Base-by-base conservation (phyloP, 2,797 vertebrate species). In the Liasis olivaceus region DNA sequence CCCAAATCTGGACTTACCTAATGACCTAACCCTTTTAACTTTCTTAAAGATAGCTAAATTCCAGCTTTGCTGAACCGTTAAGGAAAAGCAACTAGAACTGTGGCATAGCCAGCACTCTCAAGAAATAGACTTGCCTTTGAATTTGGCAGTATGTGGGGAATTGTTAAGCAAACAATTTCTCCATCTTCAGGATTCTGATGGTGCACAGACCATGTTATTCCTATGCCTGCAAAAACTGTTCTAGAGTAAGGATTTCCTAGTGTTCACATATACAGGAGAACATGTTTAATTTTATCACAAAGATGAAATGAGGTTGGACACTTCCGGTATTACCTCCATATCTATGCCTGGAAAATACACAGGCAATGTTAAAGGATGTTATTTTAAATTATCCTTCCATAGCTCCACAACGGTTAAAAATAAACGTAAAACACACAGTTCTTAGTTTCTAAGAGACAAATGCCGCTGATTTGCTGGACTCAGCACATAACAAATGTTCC, bases 401-500 rank as follows among this genome's bases (percentile, higher is more conserved):
- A 88, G 22, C 20, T 81, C 36, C 36, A 81, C 20, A 47, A 81
- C 12, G 36, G 72, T 81, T 81, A 81, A 81, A 81, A 81, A 81
- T 81, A 81, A 81, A 47, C 24, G 9, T 81, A 88, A 85, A 88
- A 54, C 24, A 58, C 24, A 24, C 54, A 22, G 8, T 51, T 77
- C 69, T 88, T 81, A 11, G 60, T 66, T 91, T 88, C 85, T 58
- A 63, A 85, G 58, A 90, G 85, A 84, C 85, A 81, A 93, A 60
- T 17, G 26, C 28, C 51, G 64, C 64, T 91, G 89, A 84, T 88
- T 91, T 88, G 60, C 86, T 84, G 69, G 31, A 88, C 60, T 91
- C 31, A 13, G 89, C n/a, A 89, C 59, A 31, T 51, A 91, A 84
- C 72, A 88, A 88, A 60, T 13, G 51, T 59, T 91, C 85, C 60